Evolutionary conservation across 2,113 vertebrate species (phyloP).

Genomic region (Pelmatolapia mariae): DNA sequence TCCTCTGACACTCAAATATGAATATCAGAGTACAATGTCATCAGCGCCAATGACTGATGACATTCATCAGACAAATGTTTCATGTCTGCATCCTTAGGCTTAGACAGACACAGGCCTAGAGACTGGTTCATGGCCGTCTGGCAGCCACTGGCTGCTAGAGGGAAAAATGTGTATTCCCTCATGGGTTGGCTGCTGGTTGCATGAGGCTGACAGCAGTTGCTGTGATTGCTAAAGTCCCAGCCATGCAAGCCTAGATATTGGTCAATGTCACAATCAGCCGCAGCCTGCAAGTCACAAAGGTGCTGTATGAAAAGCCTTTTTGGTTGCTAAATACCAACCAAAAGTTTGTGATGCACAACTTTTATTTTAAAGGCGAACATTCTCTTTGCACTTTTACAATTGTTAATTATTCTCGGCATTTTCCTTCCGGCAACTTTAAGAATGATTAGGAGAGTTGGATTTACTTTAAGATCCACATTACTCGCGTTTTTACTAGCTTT

Average conservation of each 20-base stretch:
- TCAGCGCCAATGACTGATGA: not conserved
- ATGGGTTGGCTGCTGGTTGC: not conserved
- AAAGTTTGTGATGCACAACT: not conserved
- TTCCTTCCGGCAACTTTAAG: not conserved
- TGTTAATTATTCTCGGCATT: not conserved
- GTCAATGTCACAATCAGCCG: not conserved
- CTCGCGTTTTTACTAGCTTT: fast-evolving
- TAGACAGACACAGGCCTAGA: not conserved
- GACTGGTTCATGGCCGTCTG: not conserved
- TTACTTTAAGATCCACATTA: not conserved
- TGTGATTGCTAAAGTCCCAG: not conserved
- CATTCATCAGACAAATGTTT: not conserved
- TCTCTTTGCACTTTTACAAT: not conserved
- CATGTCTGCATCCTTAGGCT: not conserved
- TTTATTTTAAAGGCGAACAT: not conserved
- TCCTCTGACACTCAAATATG: not conserved
- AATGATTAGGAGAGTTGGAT: not conserved
- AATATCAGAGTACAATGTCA: not conserved
- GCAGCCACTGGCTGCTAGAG: not conserved
- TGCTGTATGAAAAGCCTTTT: not conserved
- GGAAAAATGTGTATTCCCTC: not conserved
- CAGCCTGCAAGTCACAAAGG: not conserved
- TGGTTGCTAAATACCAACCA: not conserved
- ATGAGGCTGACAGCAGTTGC: not conserved
- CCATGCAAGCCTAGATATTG: not conserved